phyloP scores from a whole-genome alignment of 2,113 vertebrate genomes.

The Drymodes brunneopygia region DNA sequence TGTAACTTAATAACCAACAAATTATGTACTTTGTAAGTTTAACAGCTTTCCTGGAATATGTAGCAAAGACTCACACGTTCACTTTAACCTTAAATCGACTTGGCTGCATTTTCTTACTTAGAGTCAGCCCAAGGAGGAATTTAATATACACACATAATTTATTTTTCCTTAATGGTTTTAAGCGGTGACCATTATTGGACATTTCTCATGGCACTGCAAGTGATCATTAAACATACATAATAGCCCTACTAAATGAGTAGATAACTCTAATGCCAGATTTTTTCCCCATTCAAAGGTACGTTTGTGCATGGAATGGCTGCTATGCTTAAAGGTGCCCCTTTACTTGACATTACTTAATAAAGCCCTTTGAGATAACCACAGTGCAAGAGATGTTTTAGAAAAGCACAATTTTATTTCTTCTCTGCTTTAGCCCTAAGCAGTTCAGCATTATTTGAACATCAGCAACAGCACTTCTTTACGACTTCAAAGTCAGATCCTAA shows the following conservation, averaged over 20 bases:
- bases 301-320: background rate
- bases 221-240: background rate
- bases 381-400: background rate
- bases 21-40: background rate
- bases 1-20: background rate
- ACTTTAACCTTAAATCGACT: background rate
- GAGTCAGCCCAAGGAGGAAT: background rate
- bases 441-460: constrained; percentile 17
- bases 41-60: background rate
- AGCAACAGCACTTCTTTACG: background rate
- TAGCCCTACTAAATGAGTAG: background rate
- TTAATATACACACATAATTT: background rate
- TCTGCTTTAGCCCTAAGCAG: background rate
- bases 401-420: constrained; percentile 37
- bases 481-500: constrained; percentile 36
- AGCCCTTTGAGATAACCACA: constrained; percentile 10
- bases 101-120: background rate
- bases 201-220: background rate
- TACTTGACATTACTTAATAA: background rate
- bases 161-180: background rate
- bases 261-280: background rate
- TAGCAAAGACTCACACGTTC: background rate
- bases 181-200: background rate
- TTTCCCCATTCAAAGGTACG: accelerated
- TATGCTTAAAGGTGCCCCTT: background rate